Percentiles rank a stretch among this genome's conserved stretches.
Evolutionary conservation across 2,888 invertebrate species (phyloP).

Genomic region (Odontocerum albicorne): DNA sequence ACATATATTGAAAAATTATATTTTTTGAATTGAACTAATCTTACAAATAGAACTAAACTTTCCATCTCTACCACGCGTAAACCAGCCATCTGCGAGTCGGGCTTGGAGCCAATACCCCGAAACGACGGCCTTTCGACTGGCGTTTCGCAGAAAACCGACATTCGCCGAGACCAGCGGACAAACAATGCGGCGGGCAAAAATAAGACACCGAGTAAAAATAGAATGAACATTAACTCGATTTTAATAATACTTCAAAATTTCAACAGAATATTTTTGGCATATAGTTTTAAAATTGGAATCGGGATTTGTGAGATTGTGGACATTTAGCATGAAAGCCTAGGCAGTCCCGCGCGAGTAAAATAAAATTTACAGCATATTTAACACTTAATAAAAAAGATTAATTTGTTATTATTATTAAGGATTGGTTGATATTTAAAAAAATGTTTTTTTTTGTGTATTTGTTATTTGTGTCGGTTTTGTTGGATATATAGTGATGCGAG

Average conservation of each 20-base stretch:
- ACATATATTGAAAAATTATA: too few species aligned
- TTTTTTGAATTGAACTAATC: too few species aligned
- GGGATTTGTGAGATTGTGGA: conserved; percentile 1
- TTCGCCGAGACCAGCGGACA: background rate
- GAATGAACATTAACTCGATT: background rate
- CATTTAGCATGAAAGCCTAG: conserved; percentile 14
- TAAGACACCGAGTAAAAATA: conserved; percentile 11
- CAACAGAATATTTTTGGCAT: background rate
- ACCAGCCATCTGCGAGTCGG: conserved; percentile 21
- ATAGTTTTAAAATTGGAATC: too few species aligned
- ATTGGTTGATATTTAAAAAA: too few species aligned
- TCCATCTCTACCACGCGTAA: background rate
- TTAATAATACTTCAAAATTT: background rate
- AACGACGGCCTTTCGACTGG: conserved; percentile 26
- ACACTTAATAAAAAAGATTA: too few species aligned
- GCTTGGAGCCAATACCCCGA: conserved; percentile 24
- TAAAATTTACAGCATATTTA: too few species aligned
- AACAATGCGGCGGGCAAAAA: background rate
- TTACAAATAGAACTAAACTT: too few species aligned
- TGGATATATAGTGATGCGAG: too few species aligned
- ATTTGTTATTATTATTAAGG: too few species aligned
- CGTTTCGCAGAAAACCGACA: conserved; percentile 23
- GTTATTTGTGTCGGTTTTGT: too few species aligned
- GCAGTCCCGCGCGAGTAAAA: too few species aligned
- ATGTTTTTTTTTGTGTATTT: too few species aligned